phyloP scores from a whole-genome alignment of 1,140 invertebrate species.

The Lasioglossum baleicum region DNA sequence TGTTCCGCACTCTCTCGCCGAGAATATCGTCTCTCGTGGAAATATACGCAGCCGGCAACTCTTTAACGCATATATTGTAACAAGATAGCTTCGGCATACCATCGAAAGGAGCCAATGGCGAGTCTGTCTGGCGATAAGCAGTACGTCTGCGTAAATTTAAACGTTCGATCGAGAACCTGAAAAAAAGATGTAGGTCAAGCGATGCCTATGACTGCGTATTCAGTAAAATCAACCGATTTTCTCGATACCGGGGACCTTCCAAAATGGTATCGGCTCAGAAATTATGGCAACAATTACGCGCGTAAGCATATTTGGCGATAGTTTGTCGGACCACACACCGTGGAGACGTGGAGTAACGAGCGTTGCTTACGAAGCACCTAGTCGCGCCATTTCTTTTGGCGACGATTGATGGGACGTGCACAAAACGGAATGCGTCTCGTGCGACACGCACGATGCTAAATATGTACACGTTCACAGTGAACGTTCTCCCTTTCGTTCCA shows the following conservation, averaged over 20 bases:
- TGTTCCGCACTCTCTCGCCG: neutral
- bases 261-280: neutral
- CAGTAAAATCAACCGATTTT: conserved; percentile 3
- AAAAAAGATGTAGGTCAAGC: conserved; percentile 30
- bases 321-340: neutral
- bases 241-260: neutral
- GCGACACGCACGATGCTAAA: conserved; percentile 2
- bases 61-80: conserved; percentile 17
- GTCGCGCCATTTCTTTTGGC: conserved; percentile 5
- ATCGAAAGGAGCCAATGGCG: neutral
- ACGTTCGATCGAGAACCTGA: conserved; percentile 11
- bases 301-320: conserved; percentile 18
- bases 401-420: neutral
- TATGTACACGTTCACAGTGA: neutral
- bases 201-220: neutral
- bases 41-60: neutral
- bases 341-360: neutral
- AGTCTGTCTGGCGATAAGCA: conserved; percentile 7
- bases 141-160: conserved; percentile 29
- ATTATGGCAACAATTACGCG: conserved; percentile 11
- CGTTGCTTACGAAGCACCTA: conserved; percentile 24
- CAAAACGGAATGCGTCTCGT: conserved; percentile 3
- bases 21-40: neutral
- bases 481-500: neutral
- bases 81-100: conserved; percentile 6